A percentile compares a stretch with the other conserved stretches of the same genome.
phyloP scores from a whole-genome alignment of 2,113 vertebrate species.

The Phalacrocorax carbo region DNA sequence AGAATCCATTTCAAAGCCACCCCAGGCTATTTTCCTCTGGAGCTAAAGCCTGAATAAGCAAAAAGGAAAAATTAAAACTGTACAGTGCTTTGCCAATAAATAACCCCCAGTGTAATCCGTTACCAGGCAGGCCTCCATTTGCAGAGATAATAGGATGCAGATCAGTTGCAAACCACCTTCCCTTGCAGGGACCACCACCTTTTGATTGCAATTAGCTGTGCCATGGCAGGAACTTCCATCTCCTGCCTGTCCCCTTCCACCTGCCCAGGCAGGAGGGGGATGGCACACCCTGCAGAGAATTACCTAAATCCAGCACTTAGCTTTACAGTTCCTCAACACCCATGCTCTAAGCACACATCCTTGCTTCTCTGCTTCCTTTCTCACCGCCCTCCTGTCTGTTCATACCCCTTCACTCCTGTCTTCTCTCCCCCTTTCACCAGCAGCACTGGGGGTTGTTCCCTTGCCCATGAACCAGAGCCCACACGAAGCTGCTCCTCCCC shows the following conservation, averaged over 20 bases:
- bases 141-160: slow-evolving; percentile 48
- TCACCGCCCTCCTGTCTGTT: neutral
- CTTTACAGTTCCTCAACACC: neutral
- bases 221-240: neutral
- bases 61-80: slow-evolving; percentile 78
- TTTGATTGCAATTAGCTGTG: neutral
- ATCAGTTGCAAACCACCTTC: slow-evolving; percentile 18
- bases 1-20: slow-evolving; percentile 81
- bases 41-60: slow-evolving; percentile 81
- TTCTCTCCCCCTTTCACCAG: neutral
- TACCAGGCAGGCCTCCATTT: slow-evolving; percentile 43
- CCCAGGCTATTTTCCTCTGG: slow-evolving; percentile 78
- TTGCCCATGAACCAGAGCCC: neutral
- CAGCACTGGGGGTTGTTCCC: neutral
- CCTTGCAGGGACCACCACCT: slow-evolving; percentile 21
- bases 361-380: neutral
- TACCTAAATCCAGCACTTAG: neutral
- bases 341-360: neutral
- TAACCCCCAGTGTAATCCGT: slow-evolving; percentile 63
- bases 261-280: neutral
- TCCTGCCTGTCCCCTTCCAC: neutral
- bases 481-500: neutral
- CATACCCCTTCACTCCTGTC: neutral
- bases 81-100: slow-evolving; percentile 71
- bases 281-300: neutral